Percentiles rank a stretch among this genome's conserved stretches.
Conservation (phyloP, 2,113 vertebrate species). For the Uria lomvia region DNA sequence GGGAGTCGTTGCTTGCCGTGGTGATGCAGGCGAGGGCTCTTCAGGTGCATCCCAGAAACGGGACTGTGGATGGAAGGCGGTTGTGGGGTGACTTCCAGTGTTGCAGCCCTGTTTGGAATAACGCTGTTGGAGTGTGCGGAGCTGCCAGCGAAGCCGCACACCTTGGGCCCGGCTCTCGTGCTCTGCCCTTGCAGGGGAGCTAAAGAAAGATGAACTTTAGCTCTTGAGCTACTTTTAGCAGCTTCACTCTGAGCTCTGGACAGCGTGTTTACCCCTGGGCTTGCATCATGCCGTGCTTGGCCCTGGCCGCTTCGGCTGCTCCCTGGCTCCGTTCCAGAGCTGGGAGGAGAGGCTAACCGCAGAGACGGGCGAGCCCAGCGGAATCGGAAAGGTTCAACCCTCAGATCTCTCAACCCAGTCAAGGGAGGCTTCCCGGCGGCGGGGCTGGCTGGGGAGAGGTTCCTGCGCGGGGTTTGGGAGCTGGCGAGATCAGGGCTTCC, state of each 20-base stretch:
- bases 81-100: background rate
- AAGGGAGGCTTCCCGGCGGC: rapidly evolving
- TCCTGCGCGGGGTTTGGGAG: rapidly evolving
- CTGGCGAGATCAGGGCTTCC: background rate
- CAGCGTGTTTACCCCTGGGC: background rate
- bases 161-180: rapidly evolving
- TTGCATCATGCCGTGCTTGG: background rate
- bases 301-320: background rate
- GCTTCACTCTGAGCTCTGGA: background rate
- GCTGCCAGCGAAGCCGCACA: background rate
- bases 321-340: background rate
- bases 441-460: background rate
- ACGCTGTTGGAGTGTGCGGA: background rate
- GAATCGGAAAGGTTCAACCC: background rate
- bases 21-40: rapidly evolving
- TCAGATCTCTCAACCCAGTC: background rate
- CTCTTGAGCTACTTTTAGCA: constrained; percentile 8
- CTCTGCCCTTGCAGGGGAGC: background rate
- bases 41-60: rapidly evolving
- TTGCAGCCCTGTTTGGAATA: rapidly evolving
- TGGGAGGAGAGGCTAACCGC: background rate
- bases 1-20: rapidly evolving
- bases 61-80: background rate
- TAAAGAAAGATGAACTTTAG: constrained; percentile 23
- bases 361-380: rapidly evolving